phyloP scores from a whole-genome alignment of 35 echinoderm and acorn worm genomes.

The Apostichopus californicus region DNA sequence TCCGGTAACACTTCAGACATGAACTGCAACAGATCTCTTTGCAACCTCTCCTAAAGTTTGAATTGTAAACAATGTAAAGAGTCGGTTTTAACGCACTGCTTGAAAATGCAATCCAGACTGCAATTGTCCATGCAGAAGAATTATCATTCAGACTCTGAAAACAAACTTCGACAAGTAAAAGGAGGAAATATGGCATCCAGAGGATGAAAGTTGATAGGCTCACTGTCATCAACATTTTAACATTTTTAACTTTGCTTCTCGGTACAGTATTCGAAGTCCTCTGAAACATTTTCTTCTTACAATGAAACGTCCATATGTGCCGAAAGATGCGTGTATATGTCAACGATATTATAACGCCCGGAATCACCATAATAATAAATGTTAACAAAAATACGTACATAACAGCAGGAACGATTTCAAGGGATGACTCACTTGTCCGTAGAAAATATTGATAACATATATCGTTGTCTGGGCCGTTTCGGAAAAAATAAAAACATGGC shows the following conservation, averaged over 20 bases:
- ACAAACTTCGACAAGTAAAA: slow-evolving; percentile 10
- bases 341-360: slow-evolving; percentile 63
- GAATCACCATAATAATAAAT: slow-evolving; percentile 56
- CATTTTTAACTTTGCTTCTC: slow-evolving; percentile 95
- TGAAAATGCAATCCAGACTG: slow-evolving; percentile 75
- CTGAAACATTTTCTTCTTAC: slow-evolving; percentile 73
- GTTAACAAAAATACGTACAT: slow-evolving; percentile 16
- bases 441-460: slow-evolving; percentile 26
- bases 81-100: slow-evolving; percentile 82
- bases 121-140: slow-evolving; percentile 9
- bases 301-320: slow-evolving; percentile 85
- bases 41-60: slow-evolving; percentile 95
- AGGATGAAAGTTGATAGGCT: slow-evolving; percentile 80
- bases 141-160: slow-evolving; percentile 27
- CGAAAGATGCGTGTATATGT: slow-evolving; percentile 76
- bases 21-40: slow-evolving; percentile 95
- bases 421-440: neutral
- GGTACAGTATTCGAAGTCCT: slow-evolving; percentile 90
- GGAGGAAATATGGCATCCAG: slow-evolving; percentile 84
- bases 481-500: slow-evolving; percentile 85
- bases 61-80: slow-evolving; percentile 89
- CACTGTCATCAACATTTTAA: slow-evolving; percentile 95
- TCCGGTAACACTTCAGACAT: slow-evolving; percentile 85
- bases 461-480: neutral
- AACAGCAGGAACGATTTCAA: neutral